phyloP scores from a whole-genome alignment of 2,888 invertebrate species.

The Ochropleura leucogaster region DNA sequence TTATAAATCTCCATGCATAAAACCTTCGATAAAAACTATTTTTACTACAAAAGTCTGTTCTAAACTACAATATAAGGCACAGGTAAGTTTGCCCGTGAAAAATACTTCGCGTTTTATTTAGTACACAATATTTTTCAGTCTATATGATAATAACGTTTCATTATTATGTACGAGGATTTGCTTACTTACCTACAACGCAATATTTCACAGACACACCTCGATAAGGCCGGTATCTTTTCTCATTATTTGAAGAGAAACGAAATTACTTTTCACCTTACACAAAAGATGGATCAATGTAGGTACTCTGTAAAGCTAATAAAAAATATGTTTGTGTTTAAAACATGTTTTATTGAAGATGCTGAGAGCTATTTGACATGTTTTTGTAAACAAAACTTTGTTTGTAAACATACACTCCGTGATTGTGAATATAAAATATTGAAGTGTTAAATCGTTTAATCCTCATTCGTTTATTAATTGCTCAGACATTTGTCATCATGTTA shows the following conservation, averaged over 20 bases:
- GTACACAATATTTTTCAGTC: constrained; percentile 3
- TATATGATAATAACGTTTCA: constrained; percentile 21
- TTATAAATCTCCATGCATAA: constrained; percentile 18
- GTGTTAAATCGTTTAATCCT: constrained; percentile 11
- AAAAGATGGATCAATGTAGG: constrained; percentile 38
- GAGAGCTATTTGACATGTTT: constrained; percentile 39
- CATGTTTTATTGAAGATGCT: constrained; percentile 34
- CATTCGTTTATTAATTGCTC: constrained; percentile 14
- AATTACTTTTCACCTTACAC: constrained; percentile 47
- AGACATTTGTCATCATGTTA: neutral
- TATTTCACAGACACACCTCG: constrained; percentile 32
- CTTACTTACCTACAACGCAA: constrained; percentile 30
- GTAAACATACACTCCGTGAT: constrained; percentile 17
- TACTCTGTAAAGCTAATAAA: constrained; percentile 35
- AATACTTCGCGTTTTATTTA: constrained; percentile 27
- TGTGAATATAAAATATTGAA: constrained; percentile 6
- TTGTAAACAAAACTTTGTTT: constrained; percentile 19
- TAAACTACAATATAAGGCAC: neutral
- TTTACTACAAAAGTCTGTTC: constrained; percentile 12
- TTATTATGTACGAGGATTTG: constrained; percentile 37
- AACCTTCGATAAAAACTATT: neutral
- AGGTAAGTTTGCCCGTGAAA: neutral
- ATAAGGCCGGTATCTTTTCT: constrained; percentile 23
- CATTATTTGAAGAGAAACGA: constrained; percentile 41
- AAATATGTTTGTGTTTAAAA: constrained; percentile 44